Conservation (phyloP, 2,888 invertebrate genomes). For the Catocala sponsa region DNA sequence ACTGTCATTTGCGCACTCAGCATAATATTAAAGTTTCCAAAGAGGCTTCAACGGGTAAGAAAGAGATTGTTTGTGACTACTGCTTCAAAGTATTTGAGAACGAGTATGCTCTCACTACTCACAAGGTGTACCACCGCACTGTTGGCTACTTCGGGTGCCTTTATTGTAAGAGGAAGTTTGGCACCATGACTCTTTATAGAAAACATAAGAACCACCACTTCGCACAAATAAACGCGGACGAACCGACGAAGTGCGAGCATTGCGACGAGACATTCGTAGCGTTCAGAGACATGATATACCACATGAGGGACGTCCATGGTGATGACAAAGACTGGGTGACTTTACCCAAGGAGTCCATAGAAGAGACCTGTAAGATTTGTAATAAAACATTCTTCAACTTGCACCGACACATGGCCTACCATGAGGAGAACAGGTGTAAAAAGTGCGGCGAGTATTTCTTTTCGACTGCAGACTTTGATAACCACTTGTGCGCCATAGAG, state of each 20-base stretch:
- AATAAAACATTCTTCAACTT: slow-evolving; percentile 80
- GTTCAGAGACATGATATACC: slow-evolving; percentile 84
- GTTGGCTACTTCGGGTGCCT: slow-evolving; percentile 81
- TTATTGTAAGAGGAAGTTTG: slow-evolving; percentile 85
- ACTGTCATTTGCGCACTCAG: slow-evolving; percentile 80
- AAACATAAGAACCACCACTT: slow-evolving; percentile 86
- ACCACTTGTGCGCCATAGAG: slow-evolving; percentile 80
- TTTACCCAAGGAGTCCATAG: slow-evolving; percentile 77
- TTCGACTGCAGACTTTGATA: slow-evolving; percentile 75
- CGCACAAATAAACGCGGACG: slow-evolving; percentile 76
- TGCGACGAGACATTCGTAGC: slow-evolving; percentile 87
- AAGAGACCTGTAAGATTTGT: slow-evolving; percentile 80
- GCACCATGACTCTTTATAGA: slow-evolving; percentile 79
- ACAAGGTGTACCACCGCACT: slow-evolving; percentile 81
- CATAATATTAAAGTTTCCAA: slow-evolving; percentile 69
- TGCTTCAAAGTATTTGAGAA: slow-evolving; percentile 83
- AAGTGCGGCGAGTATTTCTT: slow-evolving; percentile 83
- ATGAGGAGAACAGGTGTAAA: slow-evolving; percentile 82
- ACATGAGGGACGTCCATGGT: slow-evolving; percentile 80
- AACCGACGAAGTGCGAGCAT: slow-evolving; percentile 81
- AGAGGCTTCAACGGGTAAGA: slow-evolving; percentile 65
- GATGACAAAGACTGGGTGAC: slow-evolving; percentile 83
- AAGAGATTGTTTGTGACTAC: slow-evolving; percentile 80
- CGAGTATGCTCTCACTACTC: slow-evolving; percentile 73
- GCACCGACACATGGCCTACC: slow-evolving; percentile 78